phyloP scores from a whole-genome alignment of 2,888 invertebrate species.

The Pheosia tremula region DNA sequence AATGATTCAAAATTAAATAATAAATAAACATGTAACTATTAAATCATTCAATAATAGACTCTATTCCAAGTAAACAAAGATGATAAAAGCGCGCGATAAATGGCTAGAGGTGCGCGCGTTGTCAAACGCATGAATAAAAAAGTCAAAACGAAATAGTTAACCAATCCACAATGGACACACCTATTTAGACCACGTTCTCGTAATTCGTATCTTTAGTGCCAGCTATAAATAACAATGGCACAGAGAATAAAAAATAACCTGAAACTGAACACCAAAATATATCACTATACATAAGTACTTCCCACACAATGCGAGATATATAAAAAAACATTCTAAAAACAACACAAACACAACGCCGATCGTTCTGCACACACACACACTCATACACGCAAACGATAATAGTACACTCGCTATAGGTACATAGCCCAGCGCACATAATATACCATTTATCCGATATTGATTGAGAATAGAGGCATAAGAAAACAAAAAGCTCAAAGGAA shows the following conservation, averaged over 20 bases:
- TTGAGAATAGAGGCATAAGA: slow-evolving; percentile 42
- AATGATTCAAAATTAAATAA: not conserved
- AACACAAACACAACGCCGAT: slow-evolving; percentile 19
- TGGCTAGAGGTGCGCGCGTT: slow-evolving; percentile 10
- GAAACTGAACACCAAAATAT: slow-evolving; percentile 12
- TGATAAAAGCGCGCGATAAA: slow-evolving; percentile 24
- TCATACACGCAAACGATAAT: slow-evolving; percentile 35
- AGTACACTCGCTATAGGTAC: slow-evolving; percentile 40
- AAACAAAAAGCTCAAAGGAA: slow-evolving; percentile 44
- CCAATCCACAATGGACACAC: not conserved
- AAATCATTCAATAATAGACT: slow-evolving; percentile 18
- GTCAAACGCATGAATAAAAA: slow-evolving; percentile 14
- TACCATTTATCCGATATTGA: slow-evolving; percentile 50
- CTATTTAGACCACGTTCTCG: slow-evolving; percentile 10
- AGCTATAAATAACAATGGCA: slow-evolving; percentile 27
- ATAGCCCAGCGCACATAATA: slow-evolving; percentile 40
- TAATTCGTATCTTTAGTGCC: slow-evolving; percentile 15
- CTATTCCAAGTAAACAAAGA: slow-evolving; percentile 18
- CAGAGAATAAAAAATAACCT: slow-evolving; percentile 19
- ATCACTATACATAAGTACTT: slow-evolving; percentile 11
- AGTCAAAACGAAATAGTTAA: slow-evolving; percentile 1
- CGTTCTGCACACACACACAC: slow-evolving; percentile 24
- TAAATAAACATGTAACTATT: not conserved
- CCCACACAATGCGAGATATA: slow-evolving; percentile 22
- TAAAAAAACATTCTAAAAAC: slow-evolving; percentile 24